phyloP scores from a whole-genome alignment of 2,888 invertebrate genomes.

The Chironomus tentans region DNA sequence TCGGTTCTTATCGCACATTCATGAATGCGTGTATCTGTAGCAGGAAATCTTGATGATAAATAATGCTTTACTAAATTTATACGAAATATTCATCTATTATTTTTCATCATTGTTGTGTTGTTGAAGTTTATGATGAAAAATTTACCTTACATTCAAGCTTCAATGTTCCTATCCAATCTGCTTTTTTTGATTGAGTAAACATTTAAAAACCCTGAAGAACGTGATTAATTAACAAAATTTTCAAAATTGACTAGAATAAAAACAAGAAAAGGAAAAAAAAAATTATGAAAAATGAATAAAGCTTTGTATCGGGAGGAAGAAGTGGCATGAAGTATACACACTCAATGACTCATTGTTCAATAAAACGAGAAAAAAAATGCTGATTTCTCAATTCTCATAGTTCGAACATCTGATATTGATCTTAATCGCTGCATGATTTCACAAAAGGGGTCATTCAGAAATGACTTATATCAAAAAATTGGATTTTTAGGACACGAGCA shows the following conservation, averaged over 20 bases:
- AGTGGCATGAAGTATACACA: not conserved
- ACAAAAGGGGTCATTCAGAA: too few relatives aligned
- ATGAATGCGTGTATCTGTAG: not conserved
- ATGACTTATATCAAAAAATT: too few relatives aligned
- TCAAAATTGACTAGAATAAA: not conserved
- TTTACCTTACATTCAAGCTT: not conserved
- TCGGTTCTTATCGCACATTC: too few relatives aligned
- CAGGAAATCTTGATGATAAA: not conserved
- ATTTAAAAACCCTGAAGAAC: not conserved
- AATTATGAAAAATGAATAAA: not conserved
- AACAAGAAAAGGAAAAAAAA: not conserved
- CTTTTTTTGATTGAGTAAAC: not conserved
- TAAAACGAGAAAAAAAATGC: not conserved
- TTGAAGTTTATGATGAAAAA: not conserved
- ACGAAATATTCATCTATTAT: not conserved
- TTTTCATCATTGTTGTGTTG: too few relatives aligned
- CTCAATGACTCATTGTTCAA: not conserved
- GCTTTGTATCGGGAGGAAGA: not conserved
- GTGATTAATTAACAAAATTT: constrained; percentile 8
- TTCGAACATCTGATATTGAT: not conserved
- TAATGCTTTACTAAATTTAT: not conserved
- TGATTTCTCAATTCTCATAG: constrained; percentile 14
- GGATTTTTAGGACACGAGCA: too few relatives aligned
- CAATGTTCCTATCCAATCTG: not conserved
- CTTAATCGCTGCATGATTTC: too few relatives aligned